Base-by-base conservation (phyloP, 1,140 invertebrate genomes). In the Thaumetopoea pityocampa region DNA sequence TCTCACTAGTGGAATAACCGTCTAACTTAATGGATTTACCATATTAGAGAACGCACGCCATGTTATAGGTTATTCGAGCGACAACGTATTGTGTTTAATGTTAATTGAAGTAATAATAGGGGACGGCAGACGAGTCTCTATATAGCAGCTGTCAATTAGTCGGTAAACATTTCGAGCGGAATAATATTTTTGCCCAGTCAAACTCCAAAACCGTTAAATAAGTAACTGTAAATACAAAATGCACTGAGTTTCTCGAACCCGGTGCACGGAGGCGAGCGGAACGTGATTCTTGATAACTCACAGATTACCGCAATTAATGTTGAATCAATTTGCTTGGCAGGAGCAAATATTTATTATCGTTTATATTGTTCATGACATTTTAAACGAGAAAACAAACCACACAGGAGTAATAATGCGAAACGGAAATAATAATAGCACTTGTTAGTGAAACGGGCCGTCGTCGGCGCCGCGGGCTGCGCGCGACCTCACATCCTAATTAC, bases 341-440 rank as follows among this genome's bases (percentile, higher is more conserved):
- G 43, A 51, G 53, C 61, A 57, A 67, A 65, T 66, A 65, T 78
- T 76, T 71, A 81, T 76, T 67, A 77, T 62, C 44, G 51, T 68
- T 67, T 65, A 65, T 70, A 78, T 68, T 66, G 73, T 74, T 69
- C 63, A 56, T 68, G 73, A 67, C 76, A 72, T 77, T 69, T 74
- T 74, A 67, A 77, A 74, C 63, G 68, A 70, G 70, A 62, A 58
- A 77, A 69, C 71, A 61, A 70, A 73, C 63, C 64, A 56, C 63
- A 55, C 58, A 61, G 51, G 46, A 51, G 55, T 67, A 65, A n/a
- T 72, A 80, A 79, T 65, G 57, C 60, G 67, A 69, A 73, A 53
- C 74, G 74, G 79, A 83, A 81, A 83, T 78, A 73, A 77, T 80
- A 78, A 77, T 77, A 67, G 71, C 68, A 62, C 74, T 76, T 73